phyloP scores from a whole-genome alignment of 2,113 vertebrate species.

The Cyanoliseus patagonus region DNA sequence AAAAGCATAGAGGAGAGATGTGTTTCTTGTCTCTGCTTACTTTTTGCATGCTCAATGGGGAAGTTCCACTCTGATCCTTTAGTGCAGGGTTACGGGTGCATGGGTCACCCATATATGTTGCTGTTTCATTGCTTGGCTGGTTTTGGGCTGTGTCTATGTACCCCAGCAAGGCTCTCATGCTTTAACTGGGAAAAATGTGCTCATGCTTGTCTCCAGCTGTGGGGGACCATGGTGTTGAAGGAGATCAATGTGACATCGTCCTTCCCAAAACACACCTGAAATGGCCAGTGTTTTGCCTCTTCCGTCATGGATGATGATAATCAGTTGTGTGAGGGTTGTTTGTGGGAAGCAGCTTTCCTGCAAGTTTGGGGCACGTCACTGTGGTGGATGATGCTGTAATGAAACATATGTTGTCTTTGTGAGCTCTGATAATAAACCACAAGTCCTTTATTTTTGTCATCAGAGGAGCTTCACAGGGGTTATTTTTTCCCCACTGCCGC shows the following conservation, averaged over 20 bases:
- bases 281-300: rapidly evolving
- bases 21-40: rapidly evolving
- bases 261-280: not conserved
- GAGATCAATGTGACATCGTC: rapidly evolving
- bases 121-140: not conserved
- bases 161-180: not conserved
- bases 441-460: not conserved
- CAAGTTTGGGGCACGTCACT: rapidly evolving
- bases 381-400: rapidly evolving
- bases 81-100: rapidly evolving
- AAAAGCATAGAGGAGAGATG: not conserved
- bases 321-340: not conserved
- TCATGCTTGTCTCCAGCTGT: rapidly evolving
- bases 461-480: not conserved
- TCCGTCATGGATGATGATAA: not conserved
- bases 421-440: not conserved
- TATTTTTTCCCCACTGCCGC: rapidly evolving
- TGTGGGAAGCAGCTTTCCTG: not conserved
- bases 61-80: rapidly evolving
- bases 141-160: not conserved
- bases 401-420: rapidly evolving
- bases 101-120: not conserved
- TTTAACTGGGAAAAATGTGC: not conserved
- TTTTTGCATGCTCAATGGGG: not conserved
- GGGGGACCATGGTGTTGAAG: rapidly evolving